These are phyloP conservation scores for Pristionchus maxplancki DNA, from an alignment of 2,888 invertebrate genomes.

Conservation along the genomic window DNA sequence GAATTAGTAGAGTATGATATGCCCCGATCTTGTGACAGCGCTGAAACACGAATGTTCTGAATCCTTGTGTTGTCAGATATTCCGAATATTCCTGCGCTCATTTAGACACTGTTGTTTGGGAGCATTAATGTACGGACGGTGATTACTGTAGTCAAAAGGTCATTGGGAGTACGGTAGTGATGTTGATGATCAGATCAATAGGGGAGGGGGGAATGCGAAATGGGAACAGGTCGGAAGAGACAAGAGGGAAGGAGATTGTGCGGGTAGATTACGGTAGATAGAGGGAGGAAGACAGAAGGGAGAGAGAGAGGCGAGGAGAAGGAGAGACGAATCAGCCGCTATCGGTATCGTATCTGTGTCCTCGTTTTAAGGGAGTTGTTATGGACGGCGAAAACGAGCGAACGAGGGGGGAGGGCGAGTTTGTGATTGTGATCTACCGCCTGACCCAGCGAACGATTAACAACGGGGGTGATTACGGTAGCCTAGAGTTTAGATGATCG, in stretches of 20 bases:
- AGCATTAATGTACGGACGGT: too few relatives aligned
- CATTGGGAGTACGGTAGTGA: slow-evolving; percentile 23
- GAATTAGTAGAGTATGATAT: background rate
- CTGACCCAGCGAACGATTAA: background rate
- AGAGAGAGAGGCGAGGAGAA: background rate
- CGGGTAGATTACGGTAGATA: slow-evolving; percentile 47
- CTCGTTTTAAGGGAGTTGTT: slow-evolving; percentile 28
- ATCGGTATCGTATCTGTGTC: slow-evolving; percentile 45
- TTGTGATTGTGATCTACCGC: slow-evolving; percentile 44
- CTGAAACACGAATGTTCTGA: background rate
- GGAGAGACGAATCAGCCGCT: slow-evolving; percentile 21
- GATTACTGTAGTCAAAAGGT: background rate
- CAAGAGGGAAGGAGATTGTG: slow-evolving; percentile 30
- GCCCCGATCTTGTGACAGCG: background rate
- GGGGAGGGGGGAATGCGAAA: slow-evolving; percentile 17
- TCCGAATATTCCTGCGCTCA: too few relatives aligned
- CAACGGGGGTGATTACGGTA: too few relatives aligned
- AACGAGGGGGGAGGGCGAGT: background rate
- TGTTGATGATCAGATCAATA: slow-evolving; percentile 17
- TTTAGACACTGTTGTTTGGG: too few relatives aligned
- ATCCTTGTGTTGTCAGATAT: background rate
- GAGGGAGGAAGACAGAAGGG: background rate
- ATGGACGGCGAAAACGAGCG: slow-evolving; percentile 6
- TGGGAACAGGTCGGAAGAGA: slow-evolving; percentile 46
- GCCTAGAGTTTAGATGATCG: background rate